These are phyloP conservation scores for Nibea albiflora DNA, from an alignment of 2,113 vertebrate genomes.

Conservation along the genomic window DNA sequence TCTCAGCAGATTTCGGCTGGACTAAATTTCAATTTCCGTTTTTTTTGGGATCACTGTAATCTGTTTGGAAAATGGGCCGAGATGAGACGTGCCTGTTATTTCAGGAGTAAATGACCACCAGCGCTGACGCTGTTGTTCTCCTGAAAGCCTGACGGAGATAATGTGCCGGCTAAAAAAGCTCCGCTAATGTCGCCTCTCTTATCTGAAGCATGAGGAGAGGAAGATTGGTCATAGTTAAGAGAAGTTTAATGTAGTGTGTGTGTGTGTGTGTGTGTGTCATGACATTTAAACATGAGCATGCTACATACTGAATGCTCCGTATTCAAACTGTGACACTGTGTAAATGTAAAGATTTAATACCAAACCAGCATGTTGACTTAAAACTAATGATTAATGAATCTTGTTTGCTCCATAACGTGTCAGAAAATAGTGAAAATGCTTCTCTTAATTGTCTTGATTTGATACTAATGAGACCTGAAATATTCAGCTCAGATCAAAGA, in stretches of 20 bases:
- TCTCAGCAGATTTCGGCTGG: not conserved
- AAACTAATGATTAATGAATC: no score
- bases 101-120: slow-evolving; percentile 37
- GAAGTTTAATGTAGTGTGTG: slow-evolving; percentile 15
- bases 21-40: slow-evolving; percentile 40
- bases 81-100: slow-evolving; percentile 48
- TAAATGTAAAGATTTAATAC: not conserved
- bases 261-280: not conserved
- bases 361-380: not conserved
- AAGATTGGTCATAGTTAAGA: not conserved
- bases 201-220: slow-evolving; percentile 13
- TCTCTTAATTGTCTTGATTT: no score
- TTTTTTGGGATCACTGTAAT: slow-evolving; percentile 32
- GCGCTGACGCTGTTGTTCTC: slow-evolving; percentile 40
- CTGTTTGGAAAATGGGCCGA: slow-evolving; percentile 48
- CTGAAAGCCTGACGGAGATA: slow-evolving; percentile 46
- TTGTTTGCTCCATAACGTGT: no score
- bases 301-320: not conserved
- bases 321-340: not conserved
- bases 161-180: slow-evolving; percentile 16
- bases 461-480: no score
- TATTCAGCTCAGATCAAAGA: no score
- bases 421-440: no score
- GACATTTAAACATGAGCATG: no score
- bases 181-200: slow-evolving; percentile 7